Base-by-base conservation (phyloP, 2,888 invertebrate species). In the Drosophila melanosoma region DNA sequence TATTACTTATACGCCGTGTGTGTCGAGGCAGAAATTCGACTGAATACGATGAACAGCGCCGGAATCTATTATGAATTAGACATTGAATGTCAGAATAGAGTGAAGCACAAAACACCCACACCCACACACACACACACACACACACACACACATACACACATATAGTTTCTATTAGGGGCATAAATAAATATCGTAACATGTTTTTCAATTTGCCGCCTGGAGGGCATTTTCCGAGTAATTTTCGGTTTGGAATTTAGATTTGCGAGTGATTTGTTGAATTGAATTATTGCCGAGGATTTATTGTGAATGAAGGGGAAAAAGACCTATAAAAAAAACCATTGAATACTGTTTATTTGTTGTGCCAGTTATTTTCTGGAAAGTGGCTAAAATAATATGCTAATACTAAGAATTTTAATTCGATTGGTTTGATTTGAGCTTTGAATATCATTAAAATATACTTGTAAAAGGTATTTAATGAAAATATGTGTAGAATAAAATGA, bases 41-140 rank as follows among this genome's bases (percentile, higher is more conserved):
- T 40, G 48, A 66, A 65, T 57, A 54, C 57, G 53, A 40, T 51
- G 57, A 62, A 69, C 48, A 73, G 73, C 89, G 65, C 78, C 87
- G 81, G 90, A 89, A 90, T 86, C 89, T 90, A 90, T 87, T 85
- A 90, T 90, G 91, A 87, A 86, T 86, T 86, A 87, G 90, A 89
- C 87, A 63, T 82, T 89, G 89, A 86, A 89, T 85, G 89, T 81
- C 87, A 87, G 74, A 74, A 57, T 62, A 40, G 57, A 73, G 61
- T 63, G 63, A 58, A 23, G 49, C 54, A 69, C 69, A 69, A 72
- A 59, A 65, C 67, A 73, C 35, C 67, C 54, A 59, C 38, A 61
- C 60, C 72, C 49, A 66, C 53, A 54, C 40, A 64, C 45, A 36
- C 38, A 38, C 49, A 52, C 49, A 68, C 62, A 62, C 65, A 56